These are phyloP conservation scores for Trilocha varians DNA, from an alignment of 2,888 invertebrate genomes.

Conservation along the genomic window DNA sequence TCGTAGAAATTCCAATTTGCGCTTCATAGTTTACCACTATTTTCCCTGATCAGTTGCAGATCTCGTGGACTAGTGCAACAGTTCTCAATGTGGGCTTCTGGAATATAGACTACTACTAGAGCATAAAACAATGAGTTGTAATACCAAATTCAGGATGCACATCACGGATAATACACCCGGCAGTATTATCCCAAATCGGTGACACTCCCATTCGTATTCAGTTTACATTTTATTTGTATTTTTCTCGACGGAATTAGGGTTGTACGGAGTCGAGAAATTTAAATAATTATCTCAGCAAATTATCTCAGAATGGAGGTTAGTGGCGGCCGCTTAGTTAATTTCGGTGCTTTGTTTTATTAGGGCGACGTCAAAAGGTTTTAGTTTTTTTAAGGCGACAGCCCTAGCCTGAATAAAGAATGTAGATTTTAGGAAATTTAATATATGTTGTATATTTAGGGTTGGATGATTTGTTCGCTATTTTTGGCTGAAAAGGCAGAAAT, in stretches of 20 bases:
- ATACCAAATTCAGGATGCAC: neutral
- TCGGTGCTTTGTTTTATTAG: slow-evolving; percentile 2
- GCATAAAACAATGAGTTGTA: neutral
- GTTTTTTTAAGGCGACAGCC: neutral
- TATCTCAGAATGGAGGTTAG: neutral
- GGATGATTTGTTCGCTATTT: too few relatives aligned
- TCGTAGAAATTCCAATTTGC: too few relatives aligned
- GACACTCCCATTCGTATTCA: slow-evolving; percentile 15
- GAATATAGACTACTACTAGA: too few relatives aligned
- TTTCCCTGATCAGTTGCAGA: too few relatives aligned
- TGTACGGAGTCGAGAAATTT: slow-evolving; percentile 1
- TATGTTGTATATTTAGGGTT: too few relatives aligned
- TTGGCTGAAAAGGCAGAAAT: too few relatives aligned
- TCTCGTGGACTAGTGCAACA: too few relatives aligned
- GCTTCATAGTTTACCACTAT: too few relatives aligned
- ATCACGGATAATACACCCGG: slow-evolving; percentile 1
- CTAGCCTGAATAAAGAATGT: too few relatives aligned
- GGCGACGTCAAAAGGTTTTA: slow-evolving; percentile 1
- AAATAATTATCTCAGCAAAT: slow-evolving; percentile 4
- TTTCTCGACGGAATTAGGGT: slow-evolving; percentile 4
- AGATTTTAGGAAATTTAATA: too few relatives aligned
- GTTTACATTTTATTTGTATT: slow-evolving; percentile 17
- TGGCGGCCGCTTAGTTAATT: slow-evolving; percentile 1
- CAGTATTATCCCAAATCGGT: slow-evolving; percentile 4
- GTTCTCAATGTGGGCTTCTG: too few relatives aligned